These are phyloP conservation scores for Pachycephala philippinensis DNA, from an alignment of 2,113 vertebrate genomes.

Conservation along the genomic window DNA sequence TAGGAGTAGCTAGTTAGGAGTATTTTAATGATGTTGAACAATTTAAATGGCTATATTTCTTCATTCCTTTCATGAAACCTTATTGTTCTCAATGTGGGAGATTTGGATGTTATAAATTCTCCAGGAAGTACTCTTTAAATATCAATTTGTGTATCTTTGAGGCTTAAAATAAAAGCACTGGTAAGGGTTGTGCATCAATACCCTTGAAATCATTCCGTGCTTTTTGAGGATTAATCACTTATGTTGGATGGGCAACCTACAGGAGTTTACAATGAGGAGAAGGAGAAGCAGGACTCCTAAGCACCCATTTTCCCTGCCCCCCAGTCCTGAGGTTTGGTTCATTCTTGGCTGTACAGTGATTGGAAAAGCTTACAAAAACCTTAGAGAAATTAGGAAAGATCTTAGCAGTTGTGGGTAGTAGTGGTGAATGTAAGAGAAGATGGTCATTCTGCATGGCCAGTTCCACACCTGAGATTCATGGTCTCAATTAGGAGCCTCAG, in stretches of 20 bases:
- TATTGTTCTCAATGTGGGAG: background rate
- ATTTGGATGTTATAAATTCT: background rate
- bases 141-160: background rate
- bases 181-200: background rate
- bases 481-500: background rate
- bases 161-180: slow-evolving; percentile 1
- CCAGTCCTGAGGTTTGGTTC: background rate
- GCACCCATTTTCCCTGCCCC: background rate
- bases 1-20: background rate
- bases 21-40: slow-evolving; percentile 10
- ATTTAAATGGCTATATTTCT: slow-evolving; percentile 2
- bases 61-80: background rate
- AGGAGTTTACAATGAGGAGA: background rate
- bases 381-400: background rate
- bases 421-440: background rate
- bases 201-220: background rate
- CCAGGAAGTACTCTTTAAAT: background rate
- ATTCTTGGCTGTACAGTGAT: background rate
- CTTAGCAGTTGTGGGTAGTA: background rate
- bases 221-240: background rate
- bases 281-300: background rate
- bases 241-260: background rate
- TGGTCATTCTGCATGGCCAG: background rate
- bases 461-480: background rate
- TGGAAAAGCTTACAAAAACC: background rate